These are phyloP conservation scores for Agelastica alni DNA, from an alignment of 2,888 invertebrate species.

Conservation along the genomic window DNA sequence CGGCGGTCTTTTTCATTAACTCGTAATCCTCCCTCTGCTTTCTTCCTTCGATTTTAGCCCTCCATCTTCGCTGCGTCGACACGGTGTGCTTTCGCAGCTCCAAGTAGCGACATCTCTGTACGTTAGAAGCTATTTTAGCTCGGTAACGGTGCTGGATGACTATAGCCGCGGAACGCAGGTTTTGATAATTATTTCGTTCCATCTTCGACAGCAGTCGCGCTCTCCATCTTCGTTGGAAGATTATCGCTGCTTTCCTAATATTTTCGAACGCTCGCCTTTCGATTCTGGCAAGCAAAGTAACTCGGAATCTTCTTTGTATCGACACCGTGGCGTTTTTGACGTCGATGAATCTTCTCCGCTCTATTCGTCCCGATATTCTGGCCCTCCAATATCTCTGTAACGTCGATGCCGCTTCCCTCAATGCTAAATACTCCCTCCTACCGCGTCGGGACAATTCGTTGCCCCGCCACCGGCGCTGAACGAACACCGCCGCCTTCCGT, in stretches of 20 bases:
- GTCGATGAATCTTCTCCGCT: conserved; percentile 41
- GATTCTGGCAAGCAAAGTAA: conserved; percentile 1
- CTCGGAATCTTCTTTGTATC: conserved; percentile 29
- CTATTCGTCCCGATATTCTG: conserved; percentile 18
- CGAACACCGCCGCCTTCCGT: conserved; percentile 28
- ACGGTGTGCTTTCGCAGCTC: conserved; percentile 19
- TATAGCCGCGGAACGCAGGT: conserved; percentile 33
- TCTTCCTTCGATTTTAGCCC: conserved; percentile 38
- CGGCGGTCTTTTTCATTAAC: conserved; percentile 27
- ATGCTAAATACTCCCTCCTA: conserved; percentile 8
- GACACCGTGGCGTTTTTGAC: conserved; percentile 24
- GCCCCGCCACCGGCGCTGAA: conserved; percentile 43
- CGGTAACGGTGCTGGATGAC: conserved; percentile 41
- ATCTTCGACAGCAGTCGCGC: conserved; percentile 39
- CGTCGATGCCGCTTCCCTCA: conserved; percentile 48
- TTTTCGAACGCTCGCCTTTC: conserved; percentile 14
- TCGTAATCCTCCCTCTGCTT: conserved; percentile 34
- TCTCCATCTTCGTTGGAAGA: conserved; percentile 44
- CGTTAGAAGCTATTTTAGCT: conserved; percentile 26
- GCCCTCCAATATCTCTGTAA: conserved; percentile 47
- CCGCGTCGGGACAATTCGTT: not conserved
- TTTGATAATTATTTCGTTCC: conserved; percentile 35
- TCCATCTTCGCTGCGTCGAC: conserved; percentile 41
- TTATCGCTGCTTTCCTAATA: conserved; percentile 19
- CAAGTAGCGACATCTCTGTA: conserved; percentile 17